A percentile compares a stretch with the other conserved stretches of the same genome.
Evolutionary conservation across 2,888 invertebrate species (phyloP).

Genomic region (Thymelicus lineola): DNA sequence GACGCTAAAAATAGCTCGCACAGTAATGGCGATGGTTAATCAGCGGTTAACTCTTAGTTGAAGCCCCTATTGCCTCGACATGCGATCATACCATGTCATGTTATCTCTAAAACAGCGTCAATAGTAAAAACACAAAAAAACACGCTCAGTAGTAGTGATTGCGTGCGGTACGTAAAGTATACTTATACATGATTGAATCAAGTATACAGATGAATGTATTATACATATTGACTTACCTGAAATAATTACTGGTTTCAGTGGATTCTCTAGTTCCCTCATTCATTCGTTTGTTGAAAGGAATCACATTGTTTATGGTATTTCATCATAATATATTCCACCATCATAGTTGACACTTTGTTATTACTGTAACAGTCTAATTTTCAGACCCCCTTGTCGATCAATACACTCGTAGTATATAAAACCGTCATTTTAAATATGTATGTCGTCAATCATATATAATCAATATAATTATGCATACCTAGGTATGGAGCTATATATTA

Average conservation of each 20-base stretch:
- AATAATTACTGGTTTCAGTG: not conserved
- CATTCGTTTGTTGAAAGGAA: not conserved
- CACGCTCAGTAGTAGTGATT: slow-evolving; percentile 17
- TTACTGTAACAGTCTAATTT: no score
- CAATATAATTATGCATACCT: no score
- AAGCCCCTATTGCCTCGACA: slow-evolving; percentile 54
- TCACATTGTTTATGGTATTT: no score
- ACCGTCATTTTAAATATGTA: no score
- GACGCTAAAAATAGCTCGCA: slow-evolving; percentile 78
- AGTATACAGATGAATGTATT: not conserved
- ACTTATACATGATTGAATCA: not conserved
- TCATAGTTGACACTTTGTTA: no score
- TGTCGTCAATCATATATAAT: no score
- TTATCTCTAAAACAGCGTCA: slow-evolving; percentile 33
- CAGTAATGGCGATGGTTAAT: slow-evolving; percentile 77
- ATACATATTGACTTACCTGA: not conserved
- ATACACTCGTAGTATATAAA: no score
- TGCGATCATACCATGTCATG: slow-evolving; percentile 38
- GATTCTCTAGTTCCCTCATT: not conserved
- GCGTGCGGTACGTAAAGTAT: not conserved
- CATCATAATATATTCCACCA: no score
- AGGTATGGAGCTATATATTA: no score
- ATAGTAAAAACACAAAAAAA: slow-evolving; percentile 34
- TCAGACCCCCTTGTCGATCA: no score
- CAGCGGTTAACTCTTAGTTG: slow-evolving; percentile 75